Evolutionary conservation across 1,140 invertebrate species (phyloP), one percentile per base, ranked within the genome.

Genomic region (Orchestia grillus): DNA sequence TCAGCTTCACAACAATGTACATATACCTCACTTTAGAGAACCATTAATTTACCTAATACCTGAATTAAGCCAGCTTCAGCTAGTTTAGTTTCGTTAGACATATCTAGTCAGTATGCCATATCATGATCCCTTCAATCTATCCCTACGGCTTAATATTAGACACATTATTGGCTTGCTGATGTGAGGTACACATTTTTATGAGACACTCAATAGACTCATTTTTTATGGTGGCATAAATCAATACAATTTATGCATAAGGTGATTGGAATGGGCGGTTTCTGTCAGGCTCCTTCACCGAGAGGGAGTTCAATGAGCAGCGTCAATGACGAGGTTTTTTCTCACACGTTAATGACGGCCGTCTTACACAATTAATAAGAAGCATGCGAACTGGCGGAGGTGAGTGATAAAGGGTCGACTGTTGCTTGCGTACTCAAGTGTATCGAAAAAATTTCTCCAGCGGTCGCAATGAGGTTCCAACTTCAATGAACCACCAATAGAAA

Each of bases 331-430:
- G 28, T 77, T 77, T 77, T 77, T n/a, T n/a, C 62, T 77, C 62
- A 15, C 62, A 3, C 62, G 28, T 77, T 77, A 77, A 3, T 77
- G 28, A 23, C 62, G 11, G 62, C 36, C 28, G 28, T 36, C 11
- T 77, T 77, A 77, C 62, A 36, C 62, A 77, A 77, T 77, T 77
- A 77, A 77, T 77, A 77, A 77, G 62, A 77, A 77, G 62, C 62
- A 15, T 77, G 62, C 28, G 62, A 77, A 77, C 62, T 3, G 3
- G 62, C 36, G 62, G 28, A 77, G 62, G 62, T 77, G 62, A 77
- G 28, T 1, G 62, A 77, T 15, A 15, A 77, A 36, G 62, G 3
- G 36, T 77, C 15, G 28, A 77, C 11, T 77, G 62, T 15, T 77
- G 28, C 15, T 15, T 36, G 62, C 62, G 62, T 23, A 28, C 62